Percentiles rank a stretch among this genome's conserved stretches.
These are phyloP conservation scores for Nyctibius bracteatus DNA, from an alignment of 2,113 vertebrate species.

Conservation along the genomic window DNA sequence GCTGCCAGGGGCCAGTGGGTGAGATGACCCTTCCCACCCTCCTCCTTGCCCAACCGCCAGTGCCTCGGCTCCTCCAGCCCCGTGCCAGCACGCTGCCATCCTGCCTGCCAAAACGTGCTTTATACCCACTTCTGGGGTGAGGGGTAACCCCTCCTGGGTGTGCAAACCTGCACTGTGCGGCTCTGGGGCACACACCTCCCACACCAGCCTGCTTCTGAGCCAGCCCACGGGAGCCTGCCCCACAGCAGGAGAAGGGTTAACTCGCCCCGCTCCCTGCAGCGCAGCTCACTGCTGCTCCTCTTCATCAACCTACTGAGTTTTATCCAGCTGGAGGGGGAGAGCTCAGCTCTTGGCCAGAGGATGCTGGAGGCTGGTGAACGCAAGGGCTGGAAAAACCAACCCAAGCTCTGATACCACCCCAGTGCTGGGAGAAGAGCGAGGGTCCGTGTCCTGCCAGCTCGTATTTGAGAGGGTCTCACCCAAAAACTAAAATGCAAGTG, in stretches of 20 bases:
- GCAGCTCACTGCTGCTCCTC: background rate
- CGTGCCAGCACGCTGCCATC: background rate
- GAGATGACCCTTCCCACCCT: background rate
- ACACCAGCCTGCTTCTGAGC: background rate
- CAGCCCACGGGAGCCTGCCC: background rate
- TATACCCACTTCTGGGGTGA: background rate
- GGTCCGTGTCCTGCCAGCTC: background rate
- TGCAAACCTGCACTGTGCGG: background rate
- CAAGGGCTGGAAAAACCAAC: background rate
- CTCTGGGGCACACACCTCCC: background rate
- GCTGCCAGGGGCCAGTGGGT: accelerated
- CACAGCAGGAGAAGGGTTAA: background rate
- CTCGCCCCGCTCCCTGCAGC: background rate
- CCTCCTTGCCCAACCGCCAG: accelerated
- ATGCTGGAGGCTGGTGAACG: background rate
- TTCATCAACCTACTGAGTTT: background rate
- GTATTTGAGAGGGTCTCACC: background rate
- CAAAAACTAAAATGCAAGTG: background rate
- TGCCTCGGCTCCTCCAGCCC: background rate
- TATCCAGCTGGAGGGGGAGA: background rate
- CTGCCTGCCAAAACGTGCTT: background rate
- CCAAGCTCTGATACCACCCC: background rate
- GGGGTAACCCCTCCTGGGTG: background rate
- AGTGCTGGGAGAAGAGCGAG: background rate
- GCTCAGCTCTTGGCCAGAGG: background rate